Evolutionary conservation across 2,888 invertebrate genomes (phyloP), one percentile per base, ranked within the genome.

Genomic region (Drosophila prostipennis): DNA sequence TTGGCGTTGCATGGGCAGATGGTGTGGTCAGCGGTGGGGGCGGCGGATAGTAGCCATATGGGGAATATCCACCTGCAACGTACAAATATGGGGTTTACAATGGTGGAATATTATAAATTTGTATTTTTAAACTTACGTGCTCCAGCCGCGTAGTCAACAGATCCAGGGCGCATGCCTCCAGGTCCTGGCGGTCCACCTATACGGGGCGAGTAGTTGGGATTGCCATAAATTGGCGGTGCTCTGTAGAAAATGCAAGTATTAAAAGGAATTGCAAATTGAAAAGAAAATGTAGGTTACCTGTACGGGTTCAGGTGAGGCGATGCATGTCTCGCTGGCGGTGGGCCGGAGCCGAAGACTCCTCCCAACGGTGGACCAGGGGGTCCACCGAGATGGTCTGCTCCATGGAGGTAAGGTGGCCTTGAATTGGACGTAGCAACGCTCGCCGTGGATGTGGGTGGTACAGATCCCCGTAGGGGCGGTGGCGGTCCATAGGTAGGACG

Each of bases 401-500:
- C 83, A 26, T 87, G 89, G 3, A 79, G 37, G 58, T 77, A 79
- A 7, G 89, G 77, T 3, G 89, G 74, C 3, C 84, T 80, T 10
- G 79, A 16, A 71, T 80, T 81, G 10, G 75, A 46, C 8, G 56
- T 40, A 37, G 57, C 52, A 0, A 52, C 69, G 3, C 64, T 51
- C 0, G 68, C 61, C 7, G 79, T 53, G 0, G 79, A 71, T 29
- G 89, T 67, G 5, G 87, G 80, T 1, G 79, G 79, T 7, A 64
- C 72, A 3, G 86, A 75, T 1, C 90, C 89, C 6, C 91, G 85
- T 8, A 91, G 69, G 1, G 91, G 91, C 2, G 91, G 92, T 19
- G 92, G 91, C n/a, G 91, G 91, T 2, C 91, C 92, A 54, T 90
- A 92, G 0, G 92, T 90, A 13, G 91, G 87, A n/a, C 92, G 82